Evolutionary conservation across 2,797 vertebrate species (phyloP).

Genomic region (Apogon talboti): DNA sequence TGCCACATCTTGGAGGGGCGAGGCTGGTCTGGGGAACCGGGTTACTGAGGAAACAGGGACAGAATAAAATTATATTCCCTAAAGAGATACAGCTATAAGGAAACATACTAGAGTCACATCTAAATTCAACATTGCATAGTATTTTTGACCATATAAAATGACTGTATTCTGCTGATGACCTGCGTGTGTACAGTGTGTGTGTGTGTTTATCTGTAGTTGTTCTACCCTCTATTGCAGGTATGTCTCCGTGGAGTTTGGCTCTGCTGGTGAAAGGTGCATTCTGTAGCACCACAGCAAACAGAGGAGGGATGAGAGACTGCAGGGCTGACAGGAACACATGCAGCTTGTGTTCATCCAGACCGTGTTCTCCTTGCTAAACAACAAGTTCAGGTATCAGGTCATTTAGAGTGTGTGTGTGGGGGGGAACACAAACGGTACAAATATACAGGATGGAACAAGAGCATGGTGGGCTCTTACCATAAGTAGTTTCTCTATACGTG

Average conservation of each 20-base stretch:
- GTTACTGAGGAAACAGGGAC: constrained; percentile 85
- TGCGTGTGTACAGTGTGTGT: not conserved
- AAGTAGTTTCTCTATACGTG: constrained; percentile 95
- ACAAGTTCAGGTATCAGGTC: not conserved
- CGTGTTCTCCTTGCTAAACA: constrained; percentile 92
- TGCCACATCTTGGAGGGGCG: constrained; percentile 94
- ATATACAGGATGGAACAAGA: not conserved
- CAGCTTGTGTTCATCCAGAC: constrained; percentile 96
- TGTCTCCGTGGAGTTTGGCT: constrained; percentile 90
- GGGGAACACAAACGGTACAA: not conserved
- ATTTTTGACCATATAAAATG: too few species aligned
- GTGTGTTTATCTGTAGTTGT: not conserved
- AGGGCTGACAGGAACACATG: constrained; percentile 94
- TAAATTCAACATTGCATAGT: too few species aligned
- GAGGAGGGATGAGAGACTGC: constrained; percentile 94
- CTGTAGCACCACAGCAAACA: constrained; percentile 94
- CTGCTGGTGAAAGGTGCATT: constrained; percentile 94
- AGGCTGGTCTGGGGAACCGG: constrained; percentile 93
- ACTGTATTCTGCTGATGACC: not conserved
- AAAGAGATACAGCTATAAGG: not conserved
- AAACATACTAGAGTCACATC: too few species aligned
- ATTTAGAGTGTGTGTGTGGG: too few species aligned
- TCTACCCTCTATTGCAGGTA: constrained; percentile 93
- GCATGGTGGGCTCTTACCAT: constrained; percentile 77
- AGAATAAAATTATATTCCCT: not conserved